Evolutionary conservation across 1,140 invertebrate genomes (phyloP).

Genomic region (Hetaerina americana): DNA sequence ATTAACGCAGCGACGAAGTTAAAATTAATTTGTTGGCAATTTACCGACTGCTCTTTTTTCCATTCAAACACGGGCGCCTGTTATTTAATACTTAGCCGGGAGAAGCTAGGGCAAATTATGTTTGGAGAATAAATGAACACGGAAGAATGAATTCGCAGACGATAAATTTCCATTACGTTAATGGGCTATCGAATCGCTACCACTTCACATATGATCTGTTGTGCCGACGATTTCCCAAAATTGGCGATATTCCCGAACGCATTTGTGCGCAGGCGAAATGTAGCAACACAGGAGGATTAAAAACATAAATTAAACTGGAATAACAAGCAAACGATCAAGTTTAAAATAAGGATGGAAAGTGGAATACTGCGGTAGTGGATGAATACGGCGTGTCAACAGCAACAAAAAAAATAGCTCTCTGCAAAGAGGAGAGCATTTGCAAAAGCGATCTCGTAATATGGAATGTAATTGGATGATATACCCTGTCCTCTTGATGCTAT

Average conservation of each 20-base stretch:
- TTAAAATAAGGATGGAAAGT: too few species aligned
- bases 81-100: not conserved
- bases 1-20: not conserved
- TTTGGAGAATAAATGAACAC: not conserved
- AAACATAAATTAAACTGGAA: not conserved
- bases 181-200: not conserved
- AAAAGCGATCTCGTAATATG: not conserved
- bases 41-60: not conserved
- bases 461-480: not conserved
- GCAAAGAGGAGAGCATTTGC: not conserved
- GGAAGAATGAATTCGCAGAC: not conserved
- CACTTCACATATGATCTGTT: not conserved
- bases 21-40: not conserved
- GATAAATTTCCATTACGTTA: not conserved
- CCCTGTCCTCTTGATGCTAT: not conserved
- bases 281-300: not conserved
- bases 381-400: not conserved
- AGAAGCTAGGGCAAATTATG: not conserved
- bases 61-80: not conserved
- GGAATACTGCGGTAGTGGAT: not conserved
- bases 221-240: not conserved
- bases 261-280: not conserved
- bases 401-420: not conserved
- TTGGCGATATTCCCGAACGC: not conserved
- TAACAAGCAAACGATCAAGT: too few species aligned